Evolutionary conservation across 92 coral and sea anemone genomes (phyloP), one percentile per base, ranked within the genome.

Genomic region (Porites divaricata): DNA sequence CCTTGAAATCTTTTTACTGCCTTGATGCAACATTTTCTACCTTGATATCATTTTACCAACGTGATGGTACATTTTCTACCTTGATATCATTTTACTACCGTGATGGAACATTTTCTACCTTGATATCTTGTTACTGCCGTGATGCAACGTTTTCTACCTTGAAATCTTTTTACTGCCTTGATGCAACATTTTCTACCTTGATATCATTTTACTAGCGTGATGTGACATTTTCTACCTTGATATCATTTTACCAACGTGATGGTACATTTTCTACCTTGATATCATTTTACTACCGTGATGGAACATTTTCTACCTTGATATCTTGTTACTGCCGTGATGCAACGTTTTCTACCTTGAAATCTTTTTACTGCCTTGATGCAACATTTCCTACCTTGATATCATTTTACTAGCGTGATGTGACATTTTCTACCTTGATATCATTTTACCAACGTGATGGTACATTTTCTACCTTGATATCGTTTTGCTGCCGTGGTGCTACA

Each of bases 121-220:
- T 70, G 54, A 70, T 70, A 14, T 24, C n/a, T 5, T 10, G 0
- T 70, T 70, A 24, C 75, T 70, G 8, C 54, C 75, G 51, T 35
- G 75, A 70, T 48, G 52, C 28, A 2, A 70, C 13, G 13, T 28
- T 15, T 21, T 25, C 28, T 70, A 9, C 56, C 53, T 70, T 70
- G 75, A 28, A 35, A 35, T 70, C 75, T 17, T 1, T 9, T 70
- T 70, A 41, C 56, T 70, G n/a, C 75, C 75, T 16, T 25, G 74
- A 28, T 16, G 15, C 16, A 26, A 26, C 4, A 4, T 9, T 1
- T 25, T 35, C 75, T 25, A 15, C 21, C 56, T 70, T 70, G 74
- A 28, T 70, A 28, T 24, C 13, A 70, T 21, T 35, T 70, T 70
- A 26, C 57, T 52, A 52, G 1, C 57, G 9, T 52, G 57, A 52